Evolutionary conservation across 2,113 vertebrate species (phyloP).

Genomic region (Brachyistius frenatus): DNA sequence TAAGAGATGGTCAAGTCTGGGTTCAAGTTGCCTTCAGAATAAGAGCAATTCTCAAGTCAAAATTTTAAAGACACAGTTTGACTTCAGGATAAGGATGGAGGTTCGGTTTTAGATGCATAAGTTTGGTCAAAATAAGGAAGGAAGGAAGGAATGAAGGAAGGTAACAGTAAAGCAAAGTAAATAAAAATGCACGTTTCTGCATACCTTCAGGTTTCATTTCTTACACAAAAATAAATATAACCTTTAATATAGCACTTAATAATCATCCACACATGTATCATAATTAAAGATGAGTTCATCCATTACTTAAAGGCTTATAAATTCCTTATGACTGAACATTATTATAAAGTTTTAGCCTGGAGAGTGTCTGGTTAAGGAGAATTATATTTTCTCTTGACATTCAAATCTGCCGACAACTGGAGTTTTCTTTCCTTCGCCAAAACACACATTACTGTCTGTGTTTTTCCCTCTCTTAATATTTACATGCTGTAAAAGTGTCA

Average conservation of each 20-base stretch:
- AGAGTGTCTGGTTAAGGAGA: slow-evolving; percentile 36
- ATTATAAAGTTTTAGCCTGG: slow-evolving; percentile 31
- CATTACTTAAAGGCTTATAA: too few relatives aligned
- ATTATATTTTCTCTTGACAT: slow-evolving; percentile 45
- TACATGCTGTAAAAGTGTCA: slow-evolving; percentile 36
- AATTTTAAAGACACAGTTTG: background rate
- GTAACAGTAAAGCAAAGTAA: too few relatives aligned
- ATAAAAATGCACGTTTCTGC: too few relatives aligned
- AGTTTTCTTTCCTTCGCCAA: slow-evolving; percentile 38
- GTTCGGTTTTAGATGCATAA: background rate
- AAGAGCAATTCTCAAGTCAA: background rate
- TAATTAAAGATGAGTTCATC: too few relatives aligned
- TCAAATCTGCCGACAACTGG: slow-evolving; percentile 34
- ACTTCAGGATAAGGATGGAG: background rate
- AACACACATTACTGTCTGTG: slow-evolving; percentile 28
- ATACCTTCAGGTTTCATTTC: too few relatives aligned
- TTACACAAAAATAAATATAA: too few relatives aligned
- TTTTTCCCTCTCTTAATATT: slow-evolving; percentile 36
- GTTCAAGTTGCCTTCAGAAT: background rate
- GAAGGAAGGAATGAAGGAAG: too few relatives aligned
- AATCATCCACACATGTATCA: too few relatives aligned
- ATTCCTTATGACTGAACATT: too few relatives aligned
- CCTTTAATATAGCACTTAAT: too few relatives aligned
- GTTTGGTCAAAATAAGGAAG: background rate
- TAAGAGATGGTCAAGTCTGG: slow-evolving; percentile 44